Base-by-base conservation (phyloP, 2,888 invertebrate species). In the Machimus atricapillus region DNA sequence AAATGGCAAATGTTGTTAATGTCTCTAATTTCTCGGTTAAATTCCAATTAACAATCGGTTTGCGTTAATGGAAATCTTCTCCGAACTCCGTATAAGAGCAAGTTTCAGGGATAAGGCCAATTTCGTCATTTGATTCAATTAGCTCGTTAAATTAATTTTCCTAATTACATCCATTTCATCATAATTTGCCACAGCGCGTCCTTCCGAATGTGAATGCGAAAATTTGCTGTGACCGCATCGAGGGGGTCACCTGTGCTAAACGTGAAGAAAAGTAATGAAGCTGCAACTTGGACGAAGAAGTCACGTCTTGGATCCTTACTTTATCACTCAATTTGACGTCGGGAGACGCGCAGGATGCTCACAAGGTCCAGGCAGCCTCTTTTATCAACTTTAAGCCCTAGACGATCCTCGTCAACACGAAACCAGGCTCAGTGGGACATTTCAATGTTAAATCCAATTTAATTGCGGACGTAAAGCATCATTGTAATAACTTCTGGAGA, bases 391-490 rank as follows among this genome's bases (percentile, higher is more conserved):
- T n/a, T 78, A 76, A 85, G 76, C 76, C 76, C 31, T 76, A 52
- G 85, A 85, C 85, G 85, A 85, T 76, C 74, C 52, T 76, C 52
- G 74, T 85, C 85, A 83, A 58, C 37, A 46, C 34, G 73, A 52
- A 76, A 85, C 74, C 19, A 9, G 52, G 76, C 85, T 46, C 85
- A 19, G 27, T 43, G 52, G 83, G 76, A 31, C 34, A 76, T 85
- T 85, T 76, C 76, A 46, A 40, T 74, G 74, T 31, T 74, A 85
- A 85, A 76, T 85, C 85, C 85, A 85, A 74, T 85, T 85, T 85
- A 85, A 85, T 85, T 85, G 85, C 76, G 85, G 52, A 76, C 76
- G 46, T 46, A 85, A 85, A 85, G 34, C 74, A 52, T 85, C 74
- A 74, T 74, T 74, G 52, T 85, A 85, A 85, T 76, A 52, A 43